Base-by-base conservation (phyloP, 2,888 invertebrate genomes). In the Malthinus seriepunctatus region DNA sequence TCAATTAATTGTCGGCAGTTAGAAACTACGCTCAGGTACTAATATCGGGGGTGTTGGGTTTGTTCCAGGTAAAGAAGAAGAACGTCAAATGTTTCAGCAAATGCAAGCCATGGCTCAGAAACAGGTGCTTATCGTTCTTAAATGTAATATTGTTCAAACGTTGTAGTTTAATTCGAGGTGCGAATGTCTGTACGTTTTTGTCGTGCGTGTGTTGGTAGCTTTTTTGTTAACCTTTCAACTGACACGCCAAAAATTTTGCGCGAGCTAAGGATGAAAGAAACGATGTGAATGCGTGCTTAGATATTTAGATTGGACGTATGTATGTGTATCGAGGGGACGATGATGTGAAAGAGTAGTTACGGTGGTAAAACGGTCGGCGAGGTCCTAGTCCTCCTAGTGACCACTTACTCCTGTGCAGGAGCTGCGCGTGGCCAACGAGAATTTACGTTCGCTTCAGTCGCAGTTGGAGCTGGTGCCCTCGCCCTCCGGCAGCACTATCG, bases 71-170 rank as follows among this genome's bases (percentile, higher is more conserved):
- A 95, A 95, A 86, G 95, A 95, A 82, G 94, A 95, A 82, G 95
- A 95, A 83, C 86, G 94, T 72, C 91, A 92, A 84, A 94, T 95
- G 93, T 92, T 95, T 82, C 94, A 95, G 83, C 95, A 95, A 84
- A 94, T 95, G 93, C 95, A 95, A 80, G 91, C 93, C 71, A 90
- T 94, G 91, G 94, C 94, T 76, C 95, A 95, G 81, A 95, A 95
- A 85, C 95, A 95, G 93, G 95, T 95, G 86, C 82, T 73, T 77
- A 75, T 56, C 52, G 48, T 23, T 23, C 44, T 34, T 34, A 23
- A 37, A 12, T 39, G 54, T 58, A 58, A 53, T 44, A 14, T 15
- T 12, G 23, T 23, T 31, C 54, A 54, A 37, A 53, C 53, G 54
- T 59, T 50, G 54, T 60, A 60, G 35, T 37, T 60, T 33, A 52